Evolutionary conservation across 2,113 vertebrate genomes (phyloP).

Genomic region (Lampris megalopsis): DNA sequence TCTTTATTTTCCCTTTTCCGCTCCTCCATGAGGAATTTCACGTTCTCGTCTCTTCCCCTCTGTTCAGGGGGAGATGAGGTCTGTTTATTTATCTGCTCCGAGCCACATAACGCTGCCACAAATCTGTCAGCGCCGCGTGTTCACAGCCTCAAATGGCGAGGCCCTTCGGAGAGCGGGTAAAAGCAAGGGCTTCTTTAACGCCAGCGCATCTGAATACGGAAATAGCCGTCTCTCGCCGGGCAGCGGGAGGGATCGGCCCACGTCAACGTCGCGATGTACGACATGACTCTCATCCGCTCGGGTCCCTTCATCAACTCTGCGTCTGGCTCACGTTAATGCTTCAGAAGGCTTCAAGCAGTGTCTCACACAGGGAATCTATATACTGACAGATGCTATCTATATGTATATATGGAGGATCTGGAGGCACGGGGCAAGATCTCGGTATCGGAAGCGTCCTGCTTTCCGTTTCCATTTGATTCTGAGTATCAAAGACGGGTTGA

Average conservation of each 20-base stretch:
- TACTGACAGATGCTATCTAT: no score
- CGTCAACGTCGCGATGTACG: no score
- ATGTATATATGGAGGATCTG: no score
- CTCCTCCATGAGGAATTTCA: constrained; percentile 7
- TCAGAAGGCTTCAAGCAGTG: no score
- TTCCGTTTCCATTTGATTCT: no score
- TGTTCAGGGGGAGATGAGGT: constrained; percentile 24
- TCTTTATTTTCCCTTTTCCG: not conserved
- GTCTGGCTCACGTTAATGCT: no score
- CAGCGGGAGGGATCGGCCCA: not conserved
- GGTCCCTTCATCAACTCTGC: no score
- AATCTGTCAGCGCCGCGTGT: constrained; percentile 42
- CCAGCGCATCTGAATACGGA: constrained; percentile 36
- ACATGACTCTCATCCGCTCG: no score
- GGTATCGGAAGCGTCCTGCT: no score
- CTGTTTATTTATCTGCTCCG: constrained; percentile 41
- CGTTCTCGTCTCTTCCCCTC: not conserved
- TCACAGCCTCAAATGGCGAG: constrained; percentile 49
- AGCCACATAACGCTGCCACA: constrained; percentile 23
- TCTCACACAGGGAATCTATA: no score
- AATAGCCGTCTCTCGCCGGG: constrained; percentile 19
- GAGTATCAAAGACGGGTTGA: no score
- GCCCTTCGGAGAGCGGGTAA: constrained; percentile 30
- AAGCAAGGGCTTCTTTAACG: constrained; percentile 23
- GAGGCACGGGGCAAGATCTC: no score